A percentile compares a stretch with the other conserved stretches of the same genome.
These are phyloP conservation scores for Wiebesia pumilae DNA, from an alignment of 1,140 invertebrate species.

Conservation along the genomic window DNA sequence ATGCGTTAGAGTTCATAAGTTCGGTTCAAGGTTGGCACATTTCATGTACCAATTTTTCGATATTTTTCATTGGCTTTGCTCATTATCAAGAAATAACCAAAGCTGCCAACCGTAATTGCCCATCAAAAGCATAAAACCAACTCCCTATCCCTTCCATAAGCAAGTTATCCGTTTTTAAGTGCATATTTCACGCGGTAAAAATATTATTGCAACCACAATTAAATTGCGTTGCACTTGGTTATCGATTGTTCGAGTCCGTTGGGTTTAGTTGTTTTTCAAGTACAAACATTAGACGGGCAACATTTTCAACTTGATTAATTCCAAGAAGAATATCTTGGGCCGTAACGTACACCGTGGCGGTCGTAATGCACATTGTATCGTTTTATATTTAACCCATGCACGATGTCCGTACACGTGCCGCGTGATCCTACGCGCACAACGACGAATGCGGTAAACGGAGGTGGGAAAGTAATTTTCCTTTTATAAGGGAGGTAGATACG, in stretches of 20 bases:
- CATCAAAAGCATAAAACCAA: neutral
- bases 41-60: too few species aligned
- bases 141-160: neutral
- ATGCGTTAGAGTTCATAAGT: neutral
- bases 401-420: neutral
- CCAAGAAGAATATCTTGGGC: too few species aligned
- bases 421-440: neutral
- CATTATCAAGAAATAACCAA: neutral
- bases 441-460: neutral
- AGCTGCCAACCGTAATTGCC: neutral
- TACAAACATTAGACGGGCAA: neutral
- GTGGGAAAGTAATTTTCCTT: neutral
- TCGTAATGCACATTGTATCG: neutral
- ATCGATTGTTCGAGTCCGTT: neutral
- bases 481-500: neutral
- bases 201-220: neutral
- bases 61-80: neutral
- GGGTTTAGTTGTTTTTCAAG: neutral
- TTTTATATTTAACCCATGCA: neutral
- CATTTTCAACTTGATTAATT: neutral
- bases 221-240: neutral
- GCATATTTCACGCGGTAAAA: neutral
- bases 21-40: too few species aligned
- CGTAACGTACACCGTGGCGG: neutral
- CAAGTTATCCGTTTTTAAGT: neutral